phyloP scores from a whole-genome alignment of 2,797 vertebrate genomes.

The Delichon dasypus region DNA sequence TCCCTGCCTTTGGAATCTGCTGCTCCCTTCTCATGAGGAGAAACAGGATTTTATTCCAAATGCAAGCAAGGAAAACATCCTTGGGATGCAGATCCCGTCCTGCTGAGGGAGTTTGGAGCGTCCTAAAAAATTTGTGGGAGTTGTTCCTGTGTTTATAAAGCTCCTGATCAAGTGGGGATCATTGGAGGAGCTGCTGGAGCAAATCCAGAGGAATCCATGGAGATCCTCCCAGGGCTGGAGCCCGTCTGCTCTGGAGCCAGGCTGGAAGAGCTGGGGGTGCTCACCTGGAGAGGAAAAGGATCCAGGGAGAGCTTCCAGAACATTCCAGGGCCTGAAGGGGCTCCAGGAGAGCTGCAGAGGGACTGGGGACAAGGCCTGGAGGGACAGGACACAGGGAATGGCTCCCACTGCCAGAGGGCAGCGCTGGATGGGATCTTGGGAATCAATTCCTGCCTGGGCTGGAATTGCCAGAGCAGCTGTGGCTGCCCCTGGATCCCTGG shows the following conservation, averaged over 20 bases:
- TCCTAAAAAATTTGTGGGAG: background rate
- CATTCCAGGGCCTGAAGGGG: background rate
- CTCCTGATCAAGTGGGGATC: background rate
- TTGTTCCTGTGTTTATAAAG: background rate
- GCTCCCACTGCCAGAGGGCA: background rate
- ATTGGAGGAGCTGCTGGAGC: background rate
- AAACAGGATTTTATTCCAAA: background rate
- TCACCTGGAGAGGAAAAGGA: rapidly evolving
- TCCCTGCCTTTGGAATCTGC: background rate
- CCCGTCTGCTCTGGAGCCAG: no score
- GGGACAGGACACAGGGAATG: background rate
- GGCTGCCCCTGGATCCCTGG: no score
- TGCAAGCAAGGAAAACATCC: rapidly evolving
- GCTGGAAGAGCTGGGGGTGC: background rate
- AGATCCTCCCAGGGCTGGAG: background rate
- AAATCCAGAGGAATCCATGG: background rate
- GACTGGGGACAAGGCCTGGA: background rate
- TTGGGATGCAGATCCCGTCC: background rate
- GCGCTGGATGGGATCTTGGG: no score
- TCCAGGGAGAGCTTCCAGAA: background rate
- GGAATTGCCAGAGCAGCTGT: no score
- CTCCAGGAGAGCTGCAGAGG: background rate
- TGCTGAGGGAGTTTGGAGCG: no score
- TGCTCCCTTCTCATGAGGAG: background rate
- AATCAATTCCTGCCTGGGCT: no score